Conservation (phyloP, 2,797 vertebrate species). For the Megaceryle alcyon region DNA sequence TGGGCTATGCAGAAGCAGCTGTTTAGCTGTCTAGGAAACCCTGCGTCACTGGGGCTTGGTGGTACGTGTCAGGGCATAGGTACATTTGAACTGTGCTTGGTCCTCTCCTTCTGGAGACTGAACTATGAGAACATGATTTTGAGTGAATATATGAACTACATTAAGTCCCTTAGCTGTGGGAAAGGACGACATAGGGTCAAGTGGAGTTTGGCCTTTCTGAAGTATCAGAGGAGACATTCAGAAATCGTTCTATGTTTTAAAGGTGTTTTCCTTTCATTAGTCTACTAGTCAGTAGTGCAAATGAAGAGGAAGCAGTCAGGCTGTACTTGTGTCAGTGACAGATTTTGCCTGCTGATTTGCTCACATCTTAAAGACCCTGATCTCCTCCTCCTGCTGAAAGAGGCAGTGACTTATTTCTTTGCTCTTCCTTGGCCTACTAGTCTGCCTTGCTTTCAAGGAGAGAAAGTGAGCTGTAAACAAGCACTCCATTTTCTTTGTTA, state of each 20-base stretch:
- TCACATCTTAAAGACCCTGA: neutral
- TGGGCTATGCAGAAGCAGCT: neutral
- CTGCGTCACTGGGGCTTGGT: neutral
- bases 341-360: neutral
- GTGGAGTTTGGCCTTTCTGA: neutral
- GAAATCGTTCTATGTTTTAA: neutral
- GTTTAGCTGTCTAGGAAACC: neutral
- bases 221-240: neutral
- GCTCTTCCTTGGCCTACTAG: neutral
- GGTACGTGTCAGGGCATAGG: rapidly evolving
- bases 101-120: rapidly evolving
- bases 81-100: rapidly evolving
- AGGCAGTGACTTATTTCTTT: neutral
- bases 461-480: neutral
- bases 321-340: neutral
- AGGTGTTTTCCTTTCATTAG: neutral
- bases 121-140: rapidly evolving
- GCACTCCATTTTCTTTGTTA: neutral
- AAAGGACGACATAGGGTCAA: neutral
- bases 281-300: neutral
- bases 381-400: neutral
- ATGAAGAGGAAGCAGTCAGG: neutral
- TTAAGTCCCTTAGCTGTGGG: neutral
- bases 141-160: rapidly evolving
- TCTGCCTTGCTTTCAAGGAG: neutral